Percentiles rank a stretch among this genome's conserved stretches.
These are phyloP conservation scores for Thaleichthys pacificus DNA, from an alignment of 2,797 vertebrate species.

Conservation along the genomic window DNA sequence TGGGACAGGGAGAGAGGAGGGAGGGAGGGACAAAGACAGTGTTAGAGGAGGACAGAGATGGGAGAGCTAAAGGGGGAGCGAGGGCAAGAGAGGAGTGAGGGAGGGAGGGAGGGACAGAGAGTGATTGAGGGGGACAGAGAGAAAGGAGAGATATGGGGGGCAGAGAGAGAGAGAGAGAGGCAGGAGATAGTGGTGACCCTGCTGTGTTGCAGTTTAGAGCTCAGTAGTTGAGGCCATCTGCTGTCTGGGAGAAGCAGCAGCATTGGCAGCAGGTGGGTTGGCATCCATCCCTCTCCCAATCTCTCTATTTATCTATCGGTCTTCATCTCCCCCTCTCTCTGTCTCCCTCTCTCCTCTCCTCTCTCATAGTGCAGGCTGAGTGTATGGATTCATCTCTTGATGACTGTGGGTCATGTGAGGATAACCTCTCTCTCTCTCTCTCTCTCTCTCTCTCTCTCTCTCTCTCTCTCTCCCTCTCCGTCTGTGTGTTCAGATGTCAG, in stretches of 20 bases:
- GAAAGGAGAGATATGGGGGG: neutral
- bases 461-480: neutral
- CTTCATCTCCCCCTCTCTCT: conserved; percentile 10
- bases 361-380: too few relatives aligned
- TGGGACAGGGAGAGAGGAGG: neutral
- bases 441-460: neutral
- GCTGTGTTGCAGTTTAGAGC: conserved; percentile 12
- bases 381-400: too few relatives aligned
- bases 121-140: conserved; percentile 14
- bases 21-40: neutral
- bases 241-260: conserved; percentile 13
- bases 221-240: conserved; percentile 2
- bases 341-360: conserved; percentile 11
- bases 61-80: neutral
- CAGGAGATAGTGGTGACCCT: conserved; percentile 2
- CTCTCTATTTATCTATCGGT: conserved; percentile 6
- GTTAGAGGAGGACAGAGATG: conserved; percentile 3
- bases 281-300: conserved; percentile 6
- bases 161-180: neutral
- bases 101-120: neutral
- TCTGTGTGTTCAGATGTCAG: conserved; percentile 83
- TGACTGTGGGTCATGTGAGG: too few relatives aligned
- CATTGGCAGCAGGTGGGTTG: conserved; percentile 5
- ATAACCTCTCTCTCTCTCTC: too few relatives aligned
- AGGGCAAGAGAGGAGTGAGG: neutral